phyloP scores from a whole-genome alignment of 2,888 invertebrate species.

The Andrena bicolor region DNA sequence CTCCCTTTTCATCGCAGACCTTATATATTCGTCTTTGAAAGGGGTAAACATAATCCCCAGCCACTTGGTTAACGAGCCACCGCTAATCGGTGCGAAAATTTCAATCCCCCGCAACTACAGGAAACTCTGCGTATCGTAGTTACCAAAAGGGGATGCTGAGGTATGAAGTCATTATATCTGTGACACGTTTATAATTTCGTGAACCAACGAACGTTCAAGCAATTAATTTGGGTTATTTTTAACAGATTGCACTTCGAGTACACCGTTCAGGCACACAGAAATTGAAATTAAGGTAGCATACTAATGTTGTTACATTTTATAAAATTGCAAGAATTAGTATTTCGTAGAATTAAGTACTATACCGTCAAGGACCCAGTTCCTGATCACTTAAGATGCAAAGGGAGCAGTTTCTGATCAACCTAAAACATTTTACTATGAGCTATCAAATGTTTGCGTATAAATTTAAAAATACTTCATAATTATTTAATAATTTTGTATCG shows the following conservation, averaged over 20 bases:
- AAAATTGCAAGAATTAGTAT: no score
- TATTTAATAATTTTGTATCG: no score
- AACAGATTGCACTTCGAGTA: neutral
- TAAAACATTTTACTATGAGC: no score
- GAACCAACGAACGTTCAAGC: no score
- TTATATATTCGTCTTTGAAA: slow-evolving; percentile 25
- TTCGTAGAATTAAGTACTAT: no score
- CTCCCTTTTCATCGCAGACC: slow-evolving; percentile 65
- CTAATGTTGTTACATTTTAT: neutral
- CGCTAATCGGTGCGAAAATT: slow-evolving; percentile 25
- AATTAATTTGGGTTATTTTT: neutral
- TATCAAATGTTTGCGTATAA: no score
- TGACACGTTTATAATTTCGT: no score
- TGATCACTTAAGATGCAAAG: no score
- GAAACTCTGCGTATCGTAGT: neutral
- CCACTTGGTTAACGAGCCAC: slow-evolving; percentile 27
- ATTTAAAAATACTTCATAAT: no score
- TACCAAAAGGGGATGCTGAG: neutral
- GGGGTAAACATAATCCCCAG: slow-evolving; percentile 37
- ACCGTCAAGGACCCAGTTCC: no score
- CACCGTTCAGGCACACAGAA: neutral
- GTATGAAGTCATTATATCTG: neutral
- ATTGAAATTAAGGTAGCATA: neutral
- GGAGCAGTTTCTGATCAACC: no score
- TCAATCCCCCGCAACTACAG: neutral